Evolutionary conservation across 2,888 invertebrate species (phyloP), one percentile per base, ranked within the genome.

Genomic region (Temnothorax ravouxi): DNA sequence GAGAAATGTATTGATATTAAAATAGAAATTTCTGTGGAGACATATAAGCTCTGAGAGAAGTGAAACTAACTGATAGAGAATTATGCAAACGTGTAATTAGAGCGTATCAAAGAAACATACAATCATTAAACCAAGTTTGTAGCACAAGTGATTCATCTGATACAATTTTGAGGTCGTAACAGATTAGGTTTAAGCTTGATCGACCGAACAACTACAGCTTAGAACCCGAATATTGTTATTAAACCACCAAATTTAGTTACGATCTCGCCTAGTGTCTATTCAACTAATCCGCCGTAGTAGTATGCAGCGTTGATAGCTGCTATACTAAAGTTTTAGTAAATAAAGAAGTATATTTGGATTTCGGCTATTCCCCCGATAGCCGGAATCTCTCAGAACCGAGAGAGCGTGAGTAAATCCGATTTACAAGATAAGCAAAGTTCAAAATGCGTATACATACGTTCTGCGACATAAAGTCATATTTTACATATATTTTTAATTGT

Each of bases 141-240:
- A 44, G 9, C 18, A 25, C 41, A 64, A 71, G 59, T 47, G 34
- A 50, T n/a, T 50, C 13, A n/a, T 47, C 15, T 25, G 67, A 54
- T 50, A 81, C 67, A 61, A 71, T 74, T 84, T 74, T 52, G 62
- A 38, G 64, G 52, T 77, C 41, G 50, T 62, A 21, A 47, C 52
- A 59, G 84, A 81, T 77, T 59, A 76, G 52, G 54, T 76, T 64
- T 76, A 54, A 67, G 77, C 81, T 76, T 64, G 84, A 75, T 67
- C 66, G 47, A 29, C 29, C 59, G 15, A 47, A 76, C 44, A 77
- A 72, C 71, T 69, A 21, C 29, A 84, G 74, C 76, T 86, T 69
- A 44, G 44, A 72, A 72, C 38, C 34, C 72, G 54, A 79, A 61
- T 66, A 82, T 41, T 75, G 41, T 69, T 76, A 84, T 77, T 81